Base-by-base conservation (phyloP, 2,113 vertebrate species). In the Struthio camelus region DNA sequence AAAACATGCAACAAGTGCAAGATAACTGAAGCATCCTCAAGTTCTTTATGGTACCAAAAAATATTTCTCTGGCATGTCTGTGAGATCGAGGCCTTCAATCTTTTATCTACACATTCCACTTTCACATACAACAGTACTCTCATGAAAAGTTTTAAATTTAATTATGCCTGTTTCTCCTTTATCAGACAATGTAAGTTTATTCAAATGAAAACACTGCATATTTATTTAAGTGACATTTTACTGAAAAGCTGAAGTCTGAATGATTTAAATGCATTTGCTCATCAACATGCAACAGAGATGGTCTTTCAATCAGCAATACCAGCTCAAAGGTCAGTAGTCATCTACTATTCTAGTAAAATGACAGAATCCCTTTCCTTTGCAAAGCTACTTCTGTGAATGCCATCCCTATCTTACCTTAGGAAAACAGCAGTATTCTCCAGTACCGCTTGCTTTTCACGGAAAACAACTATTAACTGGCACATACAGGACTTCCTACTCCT, bases 161-260 rank as follows among this genome's bases (percentile, higher is more conserved):
- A 80, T n/a, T 8, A 51, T 4, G 32, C 3, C 8, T 15, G 13
- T 11, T 59, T 38, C 54, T 64, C 44, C 32, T 61, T 75, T 54
- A 77, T 24, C 66, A 79, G 65, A 12, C 30, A 48, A 30, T 5
- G 25, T 48, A 82, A 53, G 48, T 51, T 67, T 22, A 61, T 15
- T 61, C 25, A 69, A 85, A 87, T 50, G 6, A 76, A 93, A 85
- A 72, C 0, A 0, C 17, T 20, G 34, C 4, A 23, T 7, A 58
- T 83, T 90, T 62, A 89, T 66, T 36, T 85, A 48, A 53, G 56
- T n/a, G 65, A 67, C 53, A 89, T 73, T 96, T 91, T 73, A 75
- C 58, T 22, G 53, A 70, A 82, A 75, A 81, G n/a, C 15, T 15
- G 40, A 85, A 87, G 34, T 42, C 22, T 32, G 51, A 48, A 44